Evolutionary conservation across 2,888 invertebrate species (phyloP).

Genomic region (Glaucopsyche alexis): DNA sequence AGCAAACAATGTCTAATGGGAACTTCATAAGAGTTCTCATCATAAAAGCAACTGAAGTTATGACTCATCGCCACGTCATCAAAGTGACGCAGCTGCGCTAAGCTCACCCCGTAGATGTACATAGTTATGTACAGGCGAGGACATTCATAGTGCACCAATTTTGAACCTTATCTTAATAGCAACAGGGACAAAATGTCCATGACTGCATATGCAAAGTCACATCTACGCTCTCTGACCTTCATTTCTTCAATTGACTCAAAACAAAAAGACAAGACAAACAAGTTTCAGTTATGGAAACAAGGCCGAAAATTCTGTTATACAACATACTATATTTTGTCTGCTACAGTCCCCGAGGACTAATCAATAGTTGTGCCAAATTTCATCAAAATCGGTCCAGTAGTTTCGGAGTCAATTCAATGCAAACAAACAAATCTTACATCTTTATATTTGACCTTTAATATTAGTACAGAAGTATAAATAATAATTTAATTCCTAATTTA

Average conservation of each 20-base stretch:
- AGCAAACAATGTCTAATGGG: not conserved
- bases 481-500: no score
- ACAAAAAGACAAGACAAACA: not conserved
- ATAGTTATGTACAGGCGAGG: not conserved
- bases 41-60: not conserved
- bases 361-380: no score
- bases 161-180: not conserved
- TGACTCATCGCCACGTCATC: slow-evolving; percentile 12
- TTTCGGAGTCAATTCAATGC: no score
- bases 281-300: not conserved
- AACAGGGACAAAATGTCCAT: not conserved
- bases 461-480: no score
- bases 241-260: not conserved
- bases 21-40: not conserved
- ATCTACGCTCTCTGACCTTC: not conserved
- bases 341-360: not conserved
- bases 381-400: no score
- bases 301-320: not conserved
- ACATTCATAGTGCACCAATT: not conserved
- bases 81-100: not conserved
- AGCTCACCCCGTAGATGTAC: not conserved
- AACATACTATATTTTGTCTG: not conserved
- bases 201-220: not conserved
- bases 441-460: no score
- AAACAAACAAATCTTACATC: no score